phyloP scores from a whole-genome alignment of 2,888 invertebrate genomes.

The Subacronicta megacephala region DNA sequence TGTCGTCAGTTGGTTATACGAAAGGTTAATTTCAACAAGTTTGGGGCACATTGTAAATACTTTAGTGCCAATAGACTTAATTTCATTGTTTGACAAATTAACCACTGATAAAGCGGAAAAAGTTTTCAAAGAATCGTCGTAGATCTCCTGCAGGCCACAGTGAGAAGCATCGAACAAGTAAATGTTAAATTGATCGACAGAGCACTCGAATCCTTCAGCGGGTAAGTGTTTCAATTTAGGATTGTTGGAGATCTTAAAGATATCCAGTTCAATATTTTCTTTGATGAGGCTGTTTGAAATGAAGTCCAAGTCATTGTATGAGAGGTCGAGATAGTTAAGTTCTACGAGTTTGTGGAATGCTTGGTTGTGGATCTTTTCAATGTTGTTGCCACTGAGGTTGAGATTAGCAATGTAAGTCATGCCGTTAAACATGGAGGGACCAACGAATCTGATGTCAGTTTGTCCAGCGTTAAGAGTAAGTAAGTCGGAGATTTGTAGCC shows the following conservation, averaged over 20 bases:
- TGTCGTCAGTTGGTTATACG: slow-evolving; percentile 91
- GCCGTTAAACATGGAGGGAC: slow-evolving; percentile 91
- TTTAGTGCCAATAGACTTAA: slow-evolving; percentile 87
- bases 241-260: slow-evolving; percentile 93
- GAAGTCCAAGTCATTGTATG: slow-evolving; percentile 92
- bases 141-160: slow-evolving; percentile 91
- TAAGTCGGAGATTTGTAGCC: slow-evolving; percentile 90
- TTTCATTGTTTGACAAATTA: slow-evolving; percentile 92
- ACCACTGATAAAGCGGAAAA: slow-evolving; percentile 92
- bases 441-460: slow-evolving; percentile 91
- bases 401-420: slow-evolving; percentile 91
- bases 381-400: slow-evolving; percentile 92
- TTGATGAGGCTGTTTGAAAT: slow-evolving; percentile 92
- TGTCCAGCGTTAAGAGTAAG: slow-evolving; percentile 92
- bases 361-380: slow-evolving; percentile 91
- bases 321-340: slow-evolving; percentile 92
- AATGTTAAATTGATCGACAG: slow-evolving; percentile 90
- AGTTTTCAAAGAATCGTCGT: slow-evolving; percentile 91
- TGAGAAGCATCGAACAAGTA: slow-evolving; percentile 93
- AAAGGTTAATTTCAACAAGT: slow-evolving; percentile 92
- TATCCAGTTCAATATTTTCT: slow-evolving; percentile 92
- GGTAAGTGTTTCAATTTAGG: slow-evolving; percentile 92
- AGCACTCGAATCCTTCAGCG: slow-evolving; percentile 91
- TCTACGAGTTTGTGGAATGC: slow-evolving; percentile 92
- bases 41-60: slow-evolving; percentile 89